A percentile compares a stretch with the other conserved stretches of the same genome.
Conservation (phyloP, 2,113 vertebrate genomes). For the Cygnus atratus region DNA sequence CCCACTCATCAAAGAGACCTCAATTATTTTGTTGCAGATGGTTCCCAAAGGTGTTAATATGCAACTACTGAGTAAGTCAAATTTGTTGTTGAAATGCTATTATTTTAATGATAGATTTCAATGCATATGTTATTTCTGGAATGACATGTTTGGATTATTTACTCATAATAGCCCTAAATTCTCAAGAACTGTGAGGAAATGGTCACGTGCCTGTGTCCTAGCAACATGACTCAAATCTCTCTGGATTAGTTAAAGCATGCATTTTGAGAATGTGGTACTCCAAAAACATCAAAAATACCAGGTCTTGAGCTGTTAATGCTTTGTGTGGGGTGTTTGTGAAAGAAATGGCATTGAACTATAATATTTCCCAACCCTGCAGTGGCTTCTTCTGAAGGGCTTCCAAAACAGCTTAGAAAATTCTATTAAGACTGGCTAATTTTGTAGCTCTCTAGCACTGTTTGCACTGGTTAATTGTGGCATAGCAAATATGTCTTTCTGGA, state of each 20-base stretch:
- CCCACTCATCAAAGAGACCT: constrained; percentile 85
- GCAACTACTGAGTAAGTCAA: constrained; percentile 78
- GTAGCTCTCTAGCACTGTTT: neutral
- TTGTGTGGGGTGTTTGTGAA: constrained; percentile 8
- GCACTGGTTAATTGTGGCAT: neutral
- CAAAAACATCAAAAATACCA: constrained; percentile 22
- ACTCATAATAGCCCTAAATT: constrained; percentile 7
- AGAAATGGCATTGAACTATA: neutral
- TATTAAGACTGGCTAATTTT: neutral
- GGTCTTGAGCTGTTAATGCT: constrained; percentile 9
- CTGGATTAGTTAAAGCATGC: constrained; percentile 61
- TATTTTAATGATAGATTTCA: neutral
- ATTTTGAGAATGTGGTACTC: constrained; percentile 40
- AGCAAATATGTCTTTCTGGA: neutral
- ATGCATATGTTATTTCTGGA: neutral
- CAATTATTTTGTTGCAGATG: constrained; percentile 84
- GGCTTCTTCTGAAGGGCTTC: neutral
- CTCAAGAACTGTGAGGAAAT: neutral
- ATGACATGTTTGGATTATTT: neutral
- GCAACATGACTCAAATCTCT: constrained; percentile 50
- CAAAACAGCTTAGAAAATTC: neutral
- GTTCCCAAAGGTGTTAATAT: constrained; percentile 79
- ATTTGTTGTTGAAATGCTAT: neutral
- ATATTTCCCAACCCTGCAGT: neutral
- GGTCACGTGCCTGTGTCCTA: constrained; percentile 10